Conservation (phyloP, 2,113 vertebrate genomes). For the Scopus umbretta region DNA sequence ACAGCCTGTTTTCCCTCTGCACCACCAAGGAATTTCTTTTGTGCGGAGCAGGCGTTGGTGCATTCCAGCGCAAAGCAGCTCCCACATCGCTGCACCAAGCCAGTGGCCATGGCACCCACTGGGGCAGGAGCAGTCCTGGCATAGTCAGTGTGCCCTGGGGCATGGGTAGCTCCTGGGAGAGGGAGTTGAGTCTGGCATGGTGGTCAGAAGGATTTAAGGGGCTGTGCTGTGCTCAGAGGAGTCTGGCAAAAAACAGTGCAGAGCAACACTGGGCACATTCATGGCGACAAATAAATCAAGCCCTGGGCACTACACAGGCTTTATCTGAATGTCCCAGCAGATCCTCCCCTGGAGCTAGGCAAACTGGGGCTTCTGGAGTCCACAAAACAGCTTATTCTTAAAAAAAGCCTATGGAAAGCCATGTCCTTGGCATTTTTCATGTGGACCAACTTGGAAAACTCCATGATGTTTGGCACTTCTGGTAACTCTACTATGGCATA, state of each 20-base stretch:
- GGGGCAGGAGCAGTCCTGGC: neutral
- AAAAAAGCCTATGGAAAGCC: neutral
- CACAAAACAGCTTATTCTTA: neutral
- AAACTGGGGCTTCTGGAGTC: neutral
- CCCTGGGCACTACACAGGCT: neutral
- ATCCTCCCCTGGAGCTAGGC: neutral
- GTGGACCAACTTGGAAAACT: neutral
- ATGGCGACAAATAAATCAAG: accelerated
- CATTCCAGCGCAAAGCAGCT: neutral
- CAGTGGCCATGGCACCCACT: accelerated
- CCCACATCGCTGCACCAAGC: accelerated
- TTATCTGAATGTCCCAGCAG: neutral
- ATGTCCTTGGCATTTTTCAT: neutral
- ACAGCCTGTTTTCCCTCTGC: neutral
- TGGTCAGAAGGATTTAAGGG: neutral
- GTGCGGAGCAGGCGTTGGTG: neutral
- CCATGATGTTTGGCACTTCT: neutral
- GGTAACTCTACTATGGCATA: neutral
- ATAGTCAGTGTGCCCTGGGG: accelerated
- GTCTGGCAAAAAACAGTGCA: neutral
- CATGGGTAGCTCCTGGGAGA: neutral
- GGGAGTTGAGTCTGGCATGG: neutral
- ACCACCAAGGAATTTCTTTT: slow-evolving; percentile 12
- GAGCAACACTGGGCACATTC: accelerated
- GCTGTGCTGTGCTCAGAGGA: neutral